A percentile compares a stretch with the other conserved stretches of the same genome.
Conservation (phyloP, 2,113 vertebrate species). For the Pogonocichla stellata region DNA sequence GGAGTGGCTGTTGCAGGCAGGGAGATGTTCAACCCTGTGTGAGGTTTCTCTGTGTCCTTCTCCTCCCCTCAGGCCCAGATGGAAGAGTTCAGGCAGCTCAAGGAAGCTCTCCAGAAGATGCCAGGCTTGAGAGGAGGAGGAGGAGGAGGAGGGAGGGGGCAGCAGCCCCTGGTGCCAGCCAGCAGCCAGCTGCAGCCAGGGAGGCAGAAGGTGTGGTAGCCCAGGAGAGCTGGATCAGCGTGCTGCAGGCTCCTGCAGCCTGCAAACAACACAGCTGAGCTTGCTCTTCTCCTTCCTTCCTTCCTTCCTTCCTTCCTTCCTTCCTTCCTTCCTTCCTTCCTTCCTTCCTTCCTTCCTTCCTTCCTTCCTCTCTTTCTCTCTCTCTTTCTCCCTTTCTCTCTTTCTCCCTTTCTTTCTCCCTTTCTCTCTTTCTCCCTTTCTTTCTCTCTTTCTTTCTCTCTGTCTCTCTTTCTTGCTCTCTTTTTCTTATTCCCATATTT, state of each 20-base stretch:
- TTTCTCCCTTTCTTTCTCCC: too few species aligned
- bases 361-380: not conserved
- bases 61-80: conserved; percentile 57
- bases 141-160: conserved; percentile 15
- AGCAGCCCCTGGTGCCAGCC: not conserved
- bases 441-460: too few species aligned
- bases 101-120: conserved; percentile 72
- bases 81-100: conserved; percentile 76
- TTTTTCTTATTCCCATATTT: not conserved
- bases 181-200: not conserved
- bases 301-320: too few species aligned
- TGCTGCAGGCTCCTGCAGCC: not conserved
- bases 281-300: not conserved
- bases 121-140: conserved; percentile 70
- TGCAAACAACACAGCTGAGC: not conserved
- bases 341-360: not conserved
- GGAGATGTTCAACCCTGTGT: not conserved
- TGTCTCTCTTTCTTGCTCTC: not conserved
- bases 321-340: not conserved
- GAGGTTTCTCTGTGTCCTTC: not conserved
- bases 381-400: not conserved
- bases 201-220: conserved; percentile 29
- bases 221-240: not conserved
- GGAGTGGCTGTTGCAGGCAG: too few species aligned
- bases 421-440: too few species aligned